phyloP scores from a whole-genome alignment of 2,797 vertebrate species.

The Peromyscus nudipes region DNA sequence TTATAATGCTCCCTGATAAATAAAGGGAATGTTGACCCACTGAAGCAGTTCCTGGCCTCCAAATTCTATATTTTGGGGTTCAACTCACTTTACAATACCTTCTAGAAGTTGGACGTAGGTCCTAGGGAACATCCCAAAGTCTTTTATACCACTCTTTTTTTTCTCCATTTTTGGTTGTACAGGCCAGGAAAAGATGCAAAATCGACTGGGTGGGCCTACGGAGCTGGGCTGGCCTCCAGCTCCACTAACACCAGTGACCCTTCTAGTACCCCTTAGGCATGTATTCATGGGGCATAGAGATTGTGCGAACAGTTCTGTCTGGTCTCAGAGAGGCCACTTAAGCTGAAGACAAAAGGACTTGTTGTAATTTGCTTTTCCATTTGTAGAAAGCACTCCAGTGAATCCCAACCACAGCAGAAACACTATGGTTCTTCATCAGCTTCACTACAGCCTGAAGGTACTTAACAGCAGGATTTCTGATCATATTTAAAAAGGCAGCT shows the following conservation, averaged over 20 bases:
- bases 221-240: neutral
- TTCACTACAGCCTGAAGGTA: conserved; percentile 52
- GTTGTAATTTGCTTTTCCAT: neutral
- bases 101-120: neutral
- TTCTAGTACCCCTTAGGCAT: neutral
- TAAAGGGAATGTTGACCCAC: neutral
- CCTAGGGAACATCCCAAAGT: neutral
- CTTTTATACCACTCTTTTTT: neutral
- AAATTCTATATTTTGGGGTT: neutral
- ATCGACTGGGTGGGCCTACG: neutral
- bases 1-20: neutral
- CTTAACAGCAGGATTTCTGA: conserved; percentile 74
- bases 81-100: neutral
- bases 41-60: neutral
- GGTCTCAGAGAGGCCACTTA: conserved; percentile 42
- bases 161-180: neutral
- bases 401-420: conserved; percentile 59
- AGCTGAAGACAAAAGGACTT: neutral
- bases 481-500: conserved; percentile 81
- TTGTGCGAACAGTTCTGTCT: conserved; percentile 36
- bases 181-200: neutral
- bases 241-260: neutral
- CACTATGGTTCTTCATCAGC: neutral
- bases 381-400: neutral
- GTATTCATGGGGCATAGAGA: neutral